Percentiles rank a stretch among this genome's conserved stretches.
phyloP scores from a whole-genome alignment of 1,140 invertebrate genomes.

The Bombus soroeensis region DNA sequence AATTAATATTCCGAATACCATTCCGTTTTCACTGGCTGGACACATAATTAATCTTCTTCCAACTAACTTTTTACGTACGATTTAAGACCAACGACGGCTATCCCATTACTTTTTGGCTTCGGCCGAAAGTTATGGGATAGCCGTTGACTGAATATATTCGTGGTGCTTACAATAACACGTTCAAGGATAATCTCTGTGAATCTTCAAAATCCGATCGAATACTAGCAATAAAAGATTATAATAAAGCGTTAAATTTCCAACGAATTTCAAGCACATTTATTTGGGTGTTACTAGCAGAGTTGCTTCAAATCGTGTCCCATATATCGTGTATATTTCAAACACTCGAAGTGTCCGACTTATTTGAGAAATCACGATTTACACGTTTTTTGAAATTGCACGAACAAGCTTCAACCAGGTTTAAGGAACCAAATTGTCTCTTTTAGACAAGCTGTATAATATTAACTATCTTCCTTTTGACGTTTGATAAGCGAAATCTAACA shows the following conservation, averaged over 20 bases:
- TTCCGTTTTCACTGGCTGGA: not conserved
- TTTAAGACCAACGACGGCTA: constrained; percentile 53
- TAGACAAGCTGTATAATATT: not conserved
- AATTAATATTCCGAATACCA: constrained; percentile 17
- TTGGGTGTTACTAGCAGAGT: not conserved
- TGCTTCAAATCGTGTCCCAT: not conserved
- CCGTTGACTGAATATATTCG: constrained; percentile 44
- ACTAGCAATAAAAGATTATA: constrained; percentile 10
- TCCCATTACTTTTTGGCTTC: constrained; percentile 57
- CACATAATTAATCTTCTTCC: not conserved
- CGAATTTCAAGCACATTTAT: not conserved
- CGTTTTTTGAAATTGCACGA: not conserved
- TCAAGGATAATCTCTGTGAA: not conserved
- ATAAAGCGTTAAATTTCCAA: constrained; percentile 17
- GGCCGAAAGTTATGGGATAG: constrained; percentile 60
- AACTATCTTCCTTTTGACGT: not conserved
- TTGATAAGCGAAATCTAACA: not conserved
- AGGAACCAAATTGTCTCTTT: not conserved
- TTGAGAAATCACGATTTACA: not conserved
- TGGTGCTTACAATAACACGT: constrained; percentile 24
- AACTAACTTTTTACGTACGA: not conserved
- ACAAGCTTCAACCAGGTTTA: constrained; percentile 8
- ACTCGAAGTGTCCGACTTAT: not conserved
- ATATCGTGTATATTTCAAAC: not conserved
- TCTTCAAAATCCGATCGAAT: not conserved